Conservation (phyloP, 2,888 invertebrate species). For the Coleophora flavipennella region DNA sequence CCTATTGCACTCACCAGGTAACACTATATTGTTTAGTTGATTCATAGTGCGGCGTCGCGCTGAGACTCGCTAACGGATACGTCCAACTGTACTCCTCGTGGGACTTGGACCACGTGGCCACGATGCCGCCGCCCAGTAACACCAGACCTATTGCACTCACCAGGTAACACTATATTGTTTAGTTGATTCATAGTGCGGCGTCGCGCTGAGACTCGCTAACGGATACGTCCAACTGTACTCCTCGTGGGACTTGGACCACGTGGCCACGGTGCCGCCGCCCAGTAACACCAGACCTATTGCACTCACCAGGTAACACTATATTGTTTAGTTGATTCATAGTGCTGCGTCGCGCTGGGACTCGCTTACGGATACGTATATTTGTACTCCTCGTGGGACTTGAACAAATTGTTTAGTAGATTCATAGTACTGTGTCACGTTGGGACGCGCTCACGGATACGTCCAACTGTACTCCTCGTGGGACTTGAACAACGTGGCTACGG, state of each 20-base stretch:
- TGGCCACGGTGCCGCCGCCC: slow-evolving; percentile 69
- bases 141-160: not conserved
- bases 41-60: too few species aligned
- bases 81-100: slow-evolving; percentile 89
- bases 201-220: slow-evolving; percentile 83
- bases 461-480: slow-evolving; percentile 91
- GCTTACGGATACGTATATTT: slow-evolving; percentile 85
- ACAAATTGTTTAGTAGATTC: too few species aligned
- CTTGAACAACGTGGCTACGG: slow-evolving; percentile 76
- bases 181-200: too few species aligned
- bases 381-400: slow-evolving; percentile 89
- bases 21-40: not conserved
- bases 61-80: too few species aligned
- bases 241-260: slow-evolving; percentile 84
- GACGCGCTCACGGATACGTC: too few species aligned
- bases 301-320: too few species aligned
- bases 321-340: too few species aligned
- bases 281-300: slow-evolving; percentile 3
- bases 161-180: slow-evolving; percentile 4
- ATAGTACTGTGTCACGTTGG: too few species aligned
- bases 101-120: slow-evolving; percentile 80
- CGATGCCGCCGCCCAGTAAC: slow-evolving; percentile 49
- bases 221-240: slow-evolving; percentile 88
- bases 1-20: slow-evolving; percentile 3
- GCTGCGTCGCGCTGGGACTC: too few species aligned